Base-by-base conservation (phyloP, 2,888 invertebrate species). In the Gastrophysa polygoni region DNA sequence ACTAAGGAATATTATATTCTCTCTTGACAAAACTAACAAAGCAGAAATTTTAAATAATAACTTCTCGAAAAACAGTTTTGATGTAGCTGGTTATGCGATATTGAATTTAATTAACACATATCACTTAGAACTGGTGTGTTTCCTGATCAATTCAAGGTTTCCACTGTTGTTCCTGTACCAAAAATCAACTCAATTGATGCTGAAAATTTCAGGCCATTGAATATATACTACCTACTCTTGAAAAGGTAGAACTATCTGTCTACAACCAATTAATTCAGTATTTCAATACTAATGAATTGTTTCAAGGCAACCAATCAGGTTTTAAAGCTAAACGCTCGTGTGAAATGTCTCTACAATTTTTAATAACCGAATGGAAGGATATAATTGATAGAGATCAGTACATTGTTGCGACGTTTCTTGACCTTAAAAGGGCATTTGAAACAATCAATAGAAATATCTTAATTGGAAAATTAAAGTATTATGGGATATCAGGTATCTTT, bases 371-470 rank as follows among this genome's bases (percentile, higher is more conserved):
- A 11, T 55, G 55, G 55, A 55, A 24, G 28, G 3, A 43, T 44
- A 44, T 44, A 44, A 43, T 55, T 28, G 44, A 43, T 55, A 28
- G 29, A 24, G 17, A 55, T 17, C 21, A 44, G 24, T 55, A 44
- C 29, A 55, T 38, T 55, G 55, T 55, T 55, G 38, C 52, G 8
- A 50, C 29, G 4, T 50, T 50, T 50, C 50, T 50, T 4, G 50
- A 50, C 34, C 34, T 55, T 21, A 44, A 55, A 55, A 55, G 43
- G 55, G 55, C 55, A 28, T 55, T 55, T 44, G 44, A 55, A 44
- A 55, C 55, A 11, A 50, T 50, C 34, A 17, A 50, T 11, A 50
- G 24, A 55, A 44, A n/a, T 44, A 55, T 55, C 7, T 21, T 55
- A 21, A 16, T 55, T 14, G 44, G 29, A 55, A 55, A 54, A 54